Conservation (phyloP, 2,113 vertebrate species). For the Emydura subglobosa region DNA sequence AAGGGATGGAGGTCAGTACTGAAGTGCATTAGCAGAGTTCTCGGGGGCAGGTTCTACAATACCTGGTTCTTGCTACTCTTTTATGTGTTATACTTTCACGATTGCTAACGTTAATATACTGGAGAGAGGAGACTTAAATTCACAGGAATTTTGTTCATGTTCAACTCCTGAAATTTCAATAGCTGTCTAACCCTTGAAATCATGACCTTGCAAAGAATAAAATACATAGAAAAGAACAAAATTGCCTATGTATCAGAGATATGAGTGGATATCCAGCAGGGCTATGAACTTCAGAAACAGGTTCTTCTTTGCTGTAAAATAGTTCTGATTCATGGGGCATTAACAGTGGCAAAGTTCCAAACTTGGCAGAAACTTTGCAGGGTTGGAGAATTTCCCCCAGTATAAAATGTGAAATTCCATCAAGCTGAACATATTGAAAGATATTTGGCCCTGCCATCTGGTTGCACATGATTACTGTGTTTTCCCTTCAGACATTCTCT, state of each 20-base stretch:
- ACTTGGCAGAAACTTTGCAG: not conserved
- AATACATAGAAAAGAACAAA: not conserved
- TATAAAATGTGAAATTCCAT: not conserved
- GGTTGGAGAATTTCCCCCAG: not conserved
- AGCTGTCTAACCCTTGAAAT: not conserved
- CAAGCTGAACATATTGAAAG: not conserved
- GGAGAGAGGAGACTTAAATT: constrained; percentile 10
- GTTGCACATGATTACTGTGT: not conserved
- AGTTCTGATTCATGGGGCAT: not conserved
- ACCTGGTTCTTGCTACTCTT: not conserved
- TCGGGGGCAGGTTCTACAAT: not conserved
- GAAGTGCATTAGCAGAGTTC: not conserved
- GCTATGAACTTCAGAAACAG: not conserved
- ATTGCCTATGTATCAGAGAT: not conserved
- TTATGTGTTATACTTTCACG: not conserved
- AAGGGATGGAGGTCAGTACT: not conserved
- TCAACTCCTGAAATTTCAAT: not conserved
- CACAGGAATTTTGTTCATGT: not conserved
- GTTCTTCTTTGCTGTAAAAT: not conserved
- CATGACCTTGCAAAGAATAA: not conserved
- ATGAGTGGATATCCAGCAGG: not conserved
- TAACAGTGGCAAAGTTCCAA: not conserved
- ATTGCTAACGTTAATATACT: not conserved
- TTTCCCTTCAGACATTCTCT: not conserved
- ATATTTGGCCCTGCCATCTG: not conserved